phyloP scores from a whole-genome alignment of 2,797 vertebrate species.

The Huso huso region DNA sequence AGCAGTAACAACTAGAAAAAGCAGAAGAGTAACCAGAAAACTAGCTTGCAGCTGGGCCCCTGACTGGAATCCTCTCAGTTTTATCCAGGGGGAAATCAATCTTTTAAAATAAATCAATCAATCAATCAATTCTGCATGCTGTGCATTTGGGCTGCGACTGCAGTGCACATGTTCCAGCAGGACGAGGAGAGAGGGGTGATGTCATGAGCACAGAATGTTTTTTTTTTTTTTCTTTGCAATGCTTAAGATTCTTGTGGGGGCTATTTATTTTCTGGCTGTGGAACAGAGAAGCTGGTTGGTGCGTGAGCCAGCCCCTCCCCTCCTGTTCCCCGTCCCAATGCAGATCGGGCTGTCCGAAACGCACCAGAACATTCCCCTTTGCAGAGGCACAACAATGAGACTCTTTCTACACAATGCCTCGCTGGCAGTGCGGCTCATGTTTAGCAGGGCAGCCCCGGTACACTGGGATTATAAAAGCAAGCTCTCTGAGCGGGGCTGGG shows the following conservation, averaged over 20 bases:
- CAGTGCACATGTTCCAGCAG: slow-evolving; percentile 45
- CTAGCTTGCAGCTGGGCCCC: slow-evolving; percentile 41
- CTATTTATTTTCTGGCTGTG: slow-evolving; percentile 29
- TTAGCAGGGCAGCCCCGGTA: slow-evolving; percentile 3
- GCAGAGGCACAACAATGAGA: background rate
- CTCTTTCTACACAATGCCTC: slow-evolving; percentile 2
- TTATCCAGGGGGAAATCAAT: slow-evolving; percentile 26
- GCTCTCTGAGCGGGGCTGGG: background rate
- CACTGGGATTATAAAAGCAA: slow-evolving; percentile 4
- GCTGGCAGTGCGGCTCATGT: background rate
- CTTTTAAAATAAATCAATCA: background rate
- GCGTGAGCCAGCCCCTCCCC: background rate
- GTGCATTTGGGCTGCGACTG: slow-evolving; percentile 24
- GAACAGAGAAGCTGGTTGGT: background rate
- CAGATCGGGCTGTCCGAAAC: background rate
- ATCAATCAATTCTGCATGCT: slow-evolving; percentile 3
- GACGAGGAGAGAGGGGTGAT: slow-evolving; percentile 42
- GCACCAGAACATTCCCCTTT: slow-evolving; percentile 10
- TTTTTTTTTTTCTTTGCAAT: slow-evolving; percentile 22
- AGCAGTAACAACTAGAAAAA: too few relatives aligned
- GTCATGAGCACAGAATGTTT: slow-evolving; percentile 59
- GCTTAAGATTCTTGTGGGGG: slow-evolving; percentile 9
- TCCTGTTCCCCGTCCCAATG: background rate
- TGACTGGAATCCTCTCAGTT: slow-evolving; percentile 46
- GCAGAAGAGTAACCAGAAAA: too few relatives aligned